A percentile compares a stretch with the other conserved stretches of the same genome.
These are phyloP conservation scores for Diorhabda carinulata DNA, from an alignment of 1,140 invertebrate genomes.

Conservation along the genomic window DNA sequence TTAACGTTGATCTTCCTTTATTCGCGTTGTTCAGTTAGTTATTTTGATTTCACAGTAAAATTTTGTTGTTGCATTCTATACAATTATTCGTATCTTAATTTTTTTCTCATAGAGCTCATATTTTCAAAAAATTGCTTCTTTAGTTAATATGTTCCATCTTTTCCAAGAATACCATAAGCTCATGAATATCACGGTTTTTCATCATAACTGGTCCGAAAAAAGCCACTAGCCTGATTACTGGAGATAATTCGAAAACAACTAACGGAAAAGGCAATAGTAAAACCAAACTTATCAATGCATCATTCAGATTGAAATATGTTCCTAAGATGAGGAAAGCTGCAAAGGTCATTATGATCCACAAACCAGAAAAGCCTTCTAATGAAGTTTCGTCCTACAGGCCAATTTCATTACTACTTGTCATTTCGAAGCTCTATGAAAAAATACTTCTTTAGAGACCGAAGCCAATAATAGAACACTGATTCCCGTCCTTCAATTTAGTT, in stretches of 20 bases:
- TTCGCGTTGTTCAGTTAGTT: too few relatives aligned
- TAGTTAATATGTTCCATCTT: too few relatives aligned
- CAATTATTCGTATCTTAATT: too few relatives aligned
- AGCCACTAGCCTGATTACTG: not conserved
- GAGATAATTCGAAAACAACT: not conserved
- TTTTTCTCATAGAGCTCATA: too few relatives aligned
- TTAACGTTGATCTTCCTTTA: too few relatives aligned
- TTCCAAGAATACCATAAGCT: too few relatives aligned
- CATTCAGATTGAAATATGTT: not conserved
- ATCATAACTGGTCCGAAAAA: too few relatives aligned
- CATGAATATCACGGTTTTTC: too few relatives aligned
- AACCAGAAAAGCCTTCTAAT: not conserved
- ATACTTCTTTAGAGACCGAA: not conserved
- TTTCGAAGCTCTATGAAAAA: not conserved
- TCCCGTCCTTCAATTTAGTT: slow-evolving; percentile 42
- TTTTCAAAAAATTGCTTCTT: too few relatives aligned
- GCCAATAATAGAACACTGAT: not conserved
- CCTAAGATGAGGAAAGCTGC: not conserved
- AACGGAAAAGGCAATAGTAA: not conserved
- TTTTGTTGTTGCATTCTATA: too few relatives aligned
- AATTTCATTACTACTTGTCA: not conserved
- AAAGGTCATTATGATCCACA: not conserved
- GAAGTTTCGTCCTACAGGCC: not conserved
- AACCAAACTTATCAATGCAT: too few relatives aligned
- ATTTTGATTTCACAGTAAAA: too few relatives aligned